Base-by-base conservation (phyloP, 2,113 vertebrate genomes). In the Xenopus tropicalis region DNA sequence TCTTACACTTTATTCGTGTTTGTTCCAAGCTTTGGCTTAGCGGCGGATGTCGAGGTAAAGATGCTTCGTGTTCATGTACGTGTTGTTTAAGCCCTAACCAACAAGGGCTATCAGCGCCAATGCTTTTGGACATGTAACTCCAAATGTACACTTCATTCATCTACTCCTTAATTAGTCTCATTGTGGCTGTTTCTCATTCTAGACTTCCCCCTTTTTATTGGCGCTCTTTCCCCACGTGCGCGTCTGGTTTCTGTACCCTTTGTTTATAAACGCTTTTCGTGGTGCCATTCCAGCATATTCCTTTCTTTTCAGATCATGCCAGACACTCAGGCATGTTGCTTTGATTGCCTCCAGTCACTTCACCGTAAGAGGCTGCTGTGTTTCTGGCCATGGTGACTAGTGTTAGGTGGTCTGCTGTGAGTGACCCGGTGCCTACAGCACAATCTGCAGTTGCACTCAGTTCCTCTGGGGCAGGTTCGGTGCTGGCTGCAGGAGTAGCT, bases 401-500 rank as follows among this genome's bases (percentile, higher is more conserved):
- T 48, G 13, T 46, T 46, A 48, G 64, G 43, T 66, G 44, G 64
- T 46, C 42, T 14, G 20, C 37, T 48, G 37, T 65, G 74, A 72
- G 71, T 68, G 74, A 74, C 79, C 64, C 74, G 61, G 12, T 0
- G 0, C n/a, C 67, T 72, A 81, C 78, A 77, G 72, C 74, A 1
- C 29, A 21, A 20, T 43, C 43, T 66, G 81, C 83, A 14, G 3
- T 66, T 66, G 19, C 64, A 17, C 11, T 82, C 78, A 77, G 83
- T 71, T 76, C 66, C 74, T 79, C 80, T 77, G 9, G 22, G 77
- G 78, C 79, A 83, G 78, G 65, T 71, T 80, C 12, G 70, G 78
- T 75, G 19, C 52, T 69, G 67, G 82, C 74, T 77, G 68, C 86
- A 88, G 89, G 87, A 89, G 85, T 88, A 90, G 82, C 83, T 89